Conservation (phyloP, 2,888 invertebrate species). For the Sarcophaga subvicina region DNA sequence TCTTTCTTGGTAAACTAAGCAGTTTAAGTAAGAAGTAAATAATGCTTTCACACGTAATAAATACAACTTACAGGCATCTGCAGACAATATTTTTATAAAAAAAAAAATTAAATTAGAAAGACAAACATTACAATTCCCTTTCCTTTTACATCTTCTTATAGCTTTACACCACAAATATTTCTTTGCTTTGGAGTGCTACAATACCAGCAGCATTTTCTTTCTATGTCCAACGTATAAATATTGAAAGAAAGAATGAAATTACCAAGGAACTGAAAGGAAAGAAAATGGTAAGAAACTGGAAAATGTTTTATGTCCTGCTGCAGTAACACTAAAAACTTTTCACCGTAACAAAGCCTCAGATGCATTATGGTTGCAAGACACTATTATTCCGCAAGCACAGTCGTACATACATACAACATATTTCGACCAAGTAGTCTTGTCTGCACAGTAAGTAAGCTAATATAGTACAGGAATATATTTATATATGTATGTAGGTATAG, state of each 20-base stretch:
- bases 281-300: neutral
- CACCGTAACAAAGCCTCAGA: too few species aligned
- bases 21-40: neutral
- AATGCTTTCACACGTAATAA: slow-evolving; percentile 8
- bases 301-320: slow-evolving; percentile 56
- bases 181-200: too few species aligned
- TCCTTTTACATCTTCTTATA: neutral
- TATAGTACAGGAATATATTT: slow-evolving; percentile 1
- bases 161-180: too few species aligned
- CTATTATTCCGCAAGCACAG: too few species aligned
- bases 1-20: neutral
- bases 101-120: neutral
- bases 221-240: too few species aligned
- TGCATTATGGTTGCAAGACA: too few species aligned
- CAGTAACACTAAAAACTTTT: slow-evolving; percentile 37
- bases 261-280: slow-evolving; percentile 14
- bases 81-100: slow-evolving; percentile 17
- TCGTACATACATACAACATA: too few species aligned
- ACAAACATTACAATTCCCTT: slow-evolving; percentile 14
- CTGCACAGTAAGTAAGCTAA: too few species aligned
- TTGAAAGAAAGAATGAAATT: neutral
- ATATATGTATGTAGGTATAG: neutral
- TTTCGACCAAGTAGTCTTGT: too few species aligned
- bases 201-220: too few species aligned
- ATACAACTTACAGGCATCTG: slow-evolving; percentile 26